These are phyloP conservation scores for Myoxocephalus aenaeus DNA, from an alignment of 2,797 vertebrate species.

Conservation along the genomic window DNA sequence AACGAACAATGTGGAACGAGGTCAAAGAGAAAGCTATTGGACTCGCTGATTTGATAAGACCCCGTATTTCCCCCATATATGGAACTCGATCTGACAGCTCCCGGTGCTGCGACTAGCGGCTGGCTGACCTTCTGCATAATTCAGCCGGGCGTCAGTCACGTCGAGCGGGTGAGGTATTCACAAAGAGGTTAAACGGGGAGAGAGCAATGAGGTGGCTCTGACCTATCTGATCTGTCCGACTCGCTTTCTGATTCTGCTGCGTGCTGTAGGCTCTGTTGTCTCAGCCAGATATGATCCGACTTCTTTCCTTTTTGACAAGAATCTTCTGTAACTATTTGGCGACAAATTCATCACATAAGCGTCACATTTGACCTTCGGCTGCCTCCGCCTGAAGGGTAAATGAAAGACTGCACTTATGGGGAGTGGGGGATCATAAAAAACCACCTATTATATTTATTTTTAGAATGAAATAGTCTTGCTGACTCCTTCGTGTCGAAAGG, in stretches of 20 bases:
- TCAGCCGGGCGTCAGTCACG: background rate
- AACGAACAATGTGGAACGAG: too few species aligned
- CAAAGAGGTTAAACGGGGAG: slow-evolving; percentile 12
- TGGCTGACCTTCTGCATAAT: background rate
- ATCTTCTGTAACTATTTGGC: background rate
- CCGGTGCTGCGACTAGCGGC: background rate
- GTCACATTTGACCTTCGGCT: background rate
- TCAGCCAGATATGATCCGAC: background rate
- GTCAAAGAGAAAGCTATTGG: too few species aligned
- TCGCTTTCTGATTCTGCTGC: background rate
- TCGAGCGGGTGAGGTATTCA: background rate
- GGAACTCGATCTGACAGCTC: background rate
- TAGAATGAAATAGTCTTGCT: background rate
- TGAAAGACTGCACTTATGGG: background rate
- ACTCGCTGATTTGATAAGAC: background rate
- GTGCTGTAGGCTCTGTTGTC: background rate
- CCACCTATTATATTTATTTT: background rate
- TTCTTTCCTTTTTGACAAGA: background rate
- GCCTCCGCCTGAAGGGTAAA: background rate
- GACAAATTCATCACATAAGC: background rate
- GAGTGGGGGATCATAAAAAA: background rate
- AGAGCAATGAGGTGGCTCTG: slow-evolving; percentile 5
- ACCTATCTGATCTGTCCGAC: background rate
- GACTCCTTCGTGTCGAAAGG: too few species aligned
- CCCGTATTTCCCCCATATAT: background rate